Evolutionary conservation across 2,888 invertebrate genomes (phyloP), one percentile per base, ranked within the genome.

Genomic region (Leuctra nigra): DNA sequence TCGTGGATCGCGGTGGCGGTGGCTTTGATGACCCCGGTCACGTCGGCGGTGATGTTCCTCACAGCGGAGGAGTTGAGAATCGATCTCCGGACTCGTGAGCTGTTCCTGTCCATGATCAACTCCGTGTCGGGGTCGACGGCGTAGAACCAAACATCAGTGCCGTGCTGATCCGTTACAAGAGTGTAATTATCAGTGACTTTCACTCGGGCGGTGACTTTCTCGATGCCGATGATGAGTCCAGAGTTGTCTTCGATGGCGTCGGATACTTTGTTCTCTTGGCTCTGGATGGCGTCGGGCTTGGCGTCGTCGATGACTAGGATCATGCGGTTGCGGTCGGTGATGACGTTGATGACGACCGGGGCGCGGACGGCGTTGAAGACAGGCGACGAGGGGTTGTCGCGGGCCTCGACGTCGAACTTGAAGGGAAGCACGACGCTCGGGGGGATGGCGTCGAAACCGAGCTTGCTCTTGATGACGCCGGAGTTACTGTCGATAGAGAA

Each of bases 101-200:
- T 84, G 63, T 91, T 90, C 47, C 88, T 80, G 0, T 79, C 74
- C 36, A 93, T 71, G 62, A 93, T 87, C 52, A 74, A 75, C 61
- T 90, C 91, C 0, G 82, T 84, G 54, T 75, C 77, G 0, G 92
- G 91, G 72, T 93, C 89, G 2, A 93, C 76, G 0, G 87, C 79
- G 66, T 92, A 92, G 69, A 94, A 82, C 90, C 91, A 92, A 4
- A 92, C 81, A 65, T 93, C 92, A 0, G 91, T 90, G 6, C 87
- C 89, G 4, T 78, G 77, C 0, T 80, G 74, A 68, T 89, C 86
- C 33, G 72, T 73, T 63, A 86, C 84, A 18, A 91, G 70, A 0
- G 88, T 87, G 3, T 87, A 86, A 68, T 91, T 91, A 52, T 80
- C 82, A 11, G 83, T 83, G 9, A 87, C 69, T 63, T 77, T 84